Conservation (phyloP, 2,888 invertebrate genomes). For the Pterobdella sp. region DNA sequence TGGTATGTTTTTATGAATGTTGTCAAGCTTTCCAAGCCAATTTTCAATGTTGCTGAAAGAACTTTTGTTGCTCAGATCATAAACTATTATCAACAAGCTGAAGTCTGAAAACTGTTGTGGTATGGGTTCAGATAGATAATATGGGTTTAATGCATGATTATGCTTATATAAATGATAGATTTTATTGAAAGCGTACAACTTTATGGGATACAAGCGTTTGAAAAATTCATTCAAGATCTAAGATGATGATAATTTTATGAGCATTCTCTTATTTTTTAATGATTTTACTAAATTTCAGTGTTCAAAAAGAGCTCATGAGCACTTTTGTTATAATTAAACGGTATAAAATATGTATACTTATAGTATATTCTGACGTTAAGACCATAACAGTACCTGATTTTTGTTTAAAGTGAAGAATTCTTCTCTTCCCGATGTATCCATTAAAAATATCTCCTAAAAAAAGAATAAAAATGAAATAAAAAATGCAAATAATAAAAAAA, state of each 20-base stretch:
- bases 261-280: no score
- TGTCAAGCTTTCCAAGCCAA: not conserved
- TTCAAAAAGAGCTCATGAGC: no score
- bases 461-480: not conserved
- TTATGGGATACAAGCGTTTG: no score
- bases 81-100: not conserved
- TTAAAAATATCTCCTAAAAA: slow-evolving; percentile 21
- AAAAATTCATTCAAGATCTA: no score
- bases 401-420: slow-evolving; percentile 17
- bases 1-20: not conserved
- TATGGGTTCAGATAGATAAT: not conserved
- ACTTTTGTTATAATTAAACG: not conserved
- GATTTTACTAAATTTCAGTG: no score
- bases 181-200: no score
- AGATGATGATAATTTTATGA: no score
- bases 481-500: not conserved
- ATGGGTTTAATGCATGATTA: not conserved
- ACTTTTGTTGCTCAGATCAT: not conserved
- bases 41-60: not conserved
- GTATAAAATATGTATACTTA: not conserved
- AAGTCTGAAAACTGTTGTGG: not conserved
- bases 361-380: no score
- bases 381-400: no score
- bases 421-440: slow-evolving; percentile 24
- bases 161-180: no score